phyloP scores from a whole-genome alignment of 2,888 invertebrate species.

The Tethea ocularis region DNA sequence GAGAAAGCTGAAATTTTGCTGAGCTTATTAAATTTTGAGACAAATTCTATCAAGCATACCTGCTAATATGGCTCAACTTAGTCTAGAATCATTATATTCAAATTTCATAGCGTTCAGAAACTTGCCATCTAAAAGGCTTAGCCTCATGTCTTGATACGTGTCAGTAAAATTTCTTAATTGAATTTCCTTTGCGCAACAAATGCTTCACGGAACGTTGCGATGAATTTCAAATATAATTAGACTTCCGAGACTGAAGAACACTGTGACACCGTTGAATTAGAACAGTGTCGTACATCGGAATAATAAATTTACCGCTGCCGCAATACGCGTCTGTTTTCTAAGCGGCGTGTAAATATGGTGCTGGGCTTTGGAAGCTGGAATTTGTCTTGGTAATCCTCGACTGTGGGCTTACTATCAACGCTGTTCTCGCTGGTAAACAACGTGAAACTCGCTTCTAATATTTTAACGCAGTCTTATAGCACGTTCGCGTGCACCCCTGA shows the following conservation, averaged over 20 bases:
- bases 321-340: slow-evolving; percentile 3
- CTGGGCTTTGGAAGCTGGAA: slow-evolving; percentile 20
- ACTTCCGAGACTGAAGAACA: slow-evolving; percentile 18
- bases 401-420: slow-evolving; percentile 10
- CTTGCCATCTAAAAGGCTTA: slow-evolving; percentile 26
- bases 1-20: slow-evolving; percentile 6
- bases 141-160: slow-evolving; percentile 22
- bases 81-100: neutral
- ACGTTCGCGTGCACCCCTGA: slow-evolving; percentile 40
- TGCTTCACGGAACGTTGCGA: slow-evolving; percentile 38
- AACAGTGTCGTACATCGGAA: slow-evolving; percentile 24
- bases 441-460: slow-evolving; percentile 37
- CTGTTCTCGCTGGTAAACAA: slow-evolving; percentile 28
- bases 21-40: neutral
- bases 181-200: slow-evolving; percentile 44
- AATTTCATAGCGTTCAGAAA: slow-evolving; percentile 31
- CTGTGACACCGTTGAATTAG: slow-evolving; percentile 17
- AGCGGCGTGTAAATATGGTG: neutral
- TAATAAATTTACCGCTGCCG: slow-evolving; percentile 30
- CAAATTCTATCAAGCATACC: neutral
- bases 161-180: slow-evolving; percentile 43
- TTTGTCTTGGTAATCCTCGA: slow-evolving; percentile 44
- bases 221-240: slow-evolving; percentile 39
- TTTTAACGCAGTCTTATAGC: slow-evolving; percentile 38
- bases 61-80: neutral